These are phyloP conservation scores for Cantharis flavilabris DNA, from an alignment of 2,888 invertebrate species.

Conservation along the genomic window DNA sequence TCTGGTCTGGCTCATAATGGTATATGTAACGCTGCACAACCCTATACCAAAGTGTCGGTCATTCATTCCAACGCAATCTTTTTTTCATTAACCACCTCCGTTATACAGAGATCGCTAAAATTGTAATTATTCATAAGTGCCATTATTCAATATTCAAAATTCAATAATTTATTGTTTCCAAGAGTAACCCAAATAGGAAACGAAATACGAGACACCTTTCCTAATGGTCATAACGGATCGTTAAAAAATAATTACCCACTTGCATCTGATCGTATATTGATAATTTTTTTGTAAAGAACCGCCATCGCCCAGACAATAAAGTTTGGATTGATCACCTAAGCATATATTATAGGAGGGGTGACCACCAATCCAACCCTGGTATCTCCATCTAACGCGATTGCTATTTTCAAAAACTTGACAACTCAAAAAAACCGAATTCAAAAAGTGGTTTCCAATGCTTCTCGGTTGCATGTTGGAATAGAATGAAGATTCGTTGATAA, in stretches of 20 bases:
- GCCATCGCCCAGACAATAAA: background rate
- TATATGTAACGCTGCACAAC: background rate
- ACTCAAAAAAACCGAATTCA: too few relatives aligned
- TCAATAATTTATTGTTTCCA: background rate
- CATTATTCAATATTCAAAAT: too few relatives aligned
- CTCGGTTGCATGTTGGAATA: too few relatives aligned
- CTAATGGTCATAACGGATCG: background rate
- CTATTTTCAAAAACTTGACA: background rate
- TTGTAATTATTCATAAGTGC: background rate
- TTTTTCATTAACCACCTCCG: background rate
- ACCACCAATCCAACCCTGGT: background rate
- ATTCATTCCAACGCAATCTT: background rate
- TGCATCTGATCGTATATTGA: background rate
- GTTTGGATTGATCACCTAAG: background rate
- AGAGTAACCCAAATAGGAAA: background rate
- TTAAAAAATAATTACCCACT: background rate
- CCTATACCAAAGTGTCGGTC: background rate
- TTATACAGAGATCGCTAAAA: background rate
- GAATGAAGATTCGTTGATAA: too few relatives aligned
- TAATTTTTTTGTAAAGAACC: background rate
- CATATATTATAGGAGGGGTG: background rate
- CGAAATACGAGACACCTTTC: background rate
- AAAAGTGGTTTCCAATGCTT: too few relatives aligned
- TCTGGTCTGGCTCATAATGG: slow-evolving; percentile 23
- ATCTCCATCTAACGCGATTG: background rate